Evolutionary conservation across 2,797 vertebrate genomes (phyloP).

Genomic region (Gambusia yucatana): DNA sequence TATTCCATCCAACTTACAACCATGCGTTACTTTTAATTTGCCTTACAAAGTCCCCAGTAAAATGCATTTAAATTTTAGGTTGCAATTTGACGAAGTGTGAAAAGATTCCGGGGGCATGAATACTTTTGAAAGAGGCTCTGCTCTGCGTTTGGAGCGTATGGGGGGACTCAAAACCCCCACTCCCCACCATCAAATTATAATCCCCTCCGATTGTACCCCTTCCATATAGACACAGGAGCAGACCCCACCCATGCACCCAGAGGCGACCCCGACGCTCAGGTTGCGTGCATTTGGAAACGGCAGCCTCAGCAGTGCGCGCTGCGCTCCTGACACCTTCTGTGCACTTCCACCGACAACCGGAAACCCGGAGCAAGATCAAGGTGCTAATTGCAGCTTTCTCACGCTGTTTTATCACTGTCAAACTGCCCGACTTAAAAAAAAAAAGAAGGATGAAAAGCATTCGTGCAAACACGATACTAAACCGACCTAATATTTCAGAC

Average conservation of each 20-base stretch:
- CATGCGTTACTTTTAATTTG: background rate
- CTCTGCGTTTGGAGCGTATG: background rate
- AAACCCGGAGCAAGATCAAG: slow-evolving; percentile 63
- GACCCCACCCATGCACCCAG: slow-evolving; percentile 71
- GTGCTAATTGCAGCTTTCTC: slow-evolving; percentile 72
- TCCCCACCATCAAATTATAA: background rate
- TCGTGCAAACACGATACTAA: background rate
- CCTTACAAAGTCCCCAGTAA: background rate
- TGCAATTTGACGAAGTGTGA: background rate
- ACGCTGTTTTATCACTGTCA: slow-evolving; percentile 60
- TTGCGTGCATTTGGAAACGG: slow-evolving; percentile 60
- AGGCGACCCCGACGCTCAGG: slow-evolving; percentile 59
- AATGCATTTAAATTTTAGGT: background rate
- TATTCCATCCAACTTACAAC: background rate
- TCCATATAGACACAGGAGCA: slow-evolving; percentile 23
- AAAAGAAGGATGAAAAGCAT: slow-evolving; percentile 1
- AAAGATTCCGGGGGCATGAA: background rate
- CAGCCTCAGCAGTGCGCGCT: slow-evolving; percentile 73
- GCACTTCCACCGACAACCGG: slow-evolving; percentile 68
- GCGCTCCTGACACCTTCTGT: slow-evolving; percentile 71
- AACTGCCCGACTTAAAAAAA: slow-evolving; percentile 27
- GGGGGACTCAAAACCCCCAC: background rate
- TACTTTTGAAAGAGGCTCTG: background rate
- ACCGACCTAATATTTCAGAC: background rate
- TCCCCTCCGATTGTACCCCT: background rate